Conservation (phyloP, 2,888 invertebrate genomes). For the Idaea straminata region DNA sequence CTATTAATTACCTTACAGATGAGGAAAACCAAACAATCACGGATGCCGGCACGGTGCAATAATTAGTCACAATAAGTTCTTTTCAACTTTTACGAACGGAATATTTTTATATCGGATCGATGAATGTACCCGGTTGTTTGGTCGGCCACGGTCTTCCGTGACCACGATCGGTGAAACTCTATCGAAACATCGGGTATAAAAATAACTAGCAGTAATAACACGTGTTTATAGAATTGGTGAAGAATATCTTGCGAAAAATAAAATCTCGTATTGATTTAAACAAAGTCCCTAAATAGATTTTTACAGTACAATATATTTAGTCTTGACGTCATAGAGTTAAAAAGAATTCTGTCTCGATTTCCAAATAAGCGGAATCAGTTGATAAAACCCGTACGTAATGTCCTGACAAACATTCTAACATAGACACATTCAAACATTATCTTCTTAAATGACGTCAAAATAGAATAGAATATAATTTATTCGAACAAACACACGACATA, state of each 20-base stretch:
- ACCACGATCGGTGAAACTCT: too few relatives aligned
- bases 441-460: not conserved
- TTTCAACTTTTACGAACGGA: constrained; percentile 13
- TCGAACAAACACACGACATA: too few relatives aligned
- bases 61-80: constrained; percentile 13
- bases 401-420: not conserved
- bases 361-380: not conserved
- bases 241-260: too few relatives aligned
- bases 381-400: not conserved
- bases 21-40: not conserved
- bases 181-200: too few relatives aligned
- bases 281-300: not conserved
- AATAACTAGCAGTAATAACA: too few relatives aligned
- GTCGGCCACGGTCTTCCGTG: too few relatives aligned
- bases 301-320: not conserved
- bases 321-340: constrained; percentile 5
- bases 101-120: constrained; percentile 7
- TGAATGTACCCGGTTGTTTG: not conserved
- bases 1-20: not conserved
- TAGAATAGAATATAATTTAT: too few relatives aligned
- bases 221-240: too few relatives aligned
- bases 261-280: not conserved
- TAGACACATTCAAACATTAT: not conserved
- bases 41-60: constrained; percentile 10
- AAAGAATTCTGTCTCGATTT: not conserved